Evolutionary conservation across 2,113 vertebrate species (phyloP), one percentile per base, ranked within the genome.

Genomic region (Stercorarius parasiticus): DNA sequence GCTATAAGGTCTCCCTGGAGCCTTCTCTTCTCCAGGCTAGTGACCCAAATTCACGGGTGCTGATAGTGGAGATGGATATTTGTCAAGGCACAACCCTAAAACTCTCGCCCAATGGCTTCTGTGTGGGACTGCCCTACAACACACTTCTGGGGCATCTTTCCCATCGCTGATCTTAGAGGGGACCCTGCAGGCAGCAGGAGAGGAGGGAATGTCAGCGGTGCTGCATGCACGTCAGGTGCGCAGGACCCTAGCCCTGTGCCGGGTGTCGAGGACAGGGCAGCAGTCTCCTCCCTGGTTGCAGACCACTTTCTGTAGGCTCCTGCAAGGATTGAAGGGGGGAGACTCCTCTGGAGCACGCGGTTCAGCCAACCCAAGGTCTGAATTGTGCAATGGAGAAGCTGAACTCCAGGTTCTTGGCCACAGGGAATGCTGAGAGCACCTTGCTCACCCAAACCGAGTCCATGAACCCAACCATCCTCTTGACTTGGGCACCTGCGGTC

Each of bases 161-260:
- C 55, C 4, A 1, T 84, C 71, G 52, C 53, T 62, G 18, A 2
- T 71, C 53, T 55, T 56, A 29, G 34, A 67, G 15, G 52, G 25
- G 34, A 64, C 9, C 1, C 5, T 49, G 27, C 59, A 43, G 34
- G 34, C 66, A 69, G 17, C 16, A 40, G 42, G 50, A 47, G 53
- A 76, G 66, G 40, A 69, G 62, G 19, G 62, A 67, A 42, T 2
- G 1, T 21, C 50, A 49, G 21, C 23, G 74, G 27, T 74, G 36
- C 50, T 52, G 13, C 8, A 2, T 17, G 10, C 82, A 16, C 0
- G 1, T 69, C 0, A 1, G 16, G 22, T 38, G 34, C 32, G 22
- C 32, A 15, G 73, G 27, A 70, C 45, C 14, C 23, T 61, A 82
- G 21, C 36, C 36, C 25, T 32, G 47, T 1, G 1, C 36, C 61